Evolutionary conservation across 2,797 vertebrate genomes (phyloP).

Genomic region (Xiphophorus birchmanni): DNA sequence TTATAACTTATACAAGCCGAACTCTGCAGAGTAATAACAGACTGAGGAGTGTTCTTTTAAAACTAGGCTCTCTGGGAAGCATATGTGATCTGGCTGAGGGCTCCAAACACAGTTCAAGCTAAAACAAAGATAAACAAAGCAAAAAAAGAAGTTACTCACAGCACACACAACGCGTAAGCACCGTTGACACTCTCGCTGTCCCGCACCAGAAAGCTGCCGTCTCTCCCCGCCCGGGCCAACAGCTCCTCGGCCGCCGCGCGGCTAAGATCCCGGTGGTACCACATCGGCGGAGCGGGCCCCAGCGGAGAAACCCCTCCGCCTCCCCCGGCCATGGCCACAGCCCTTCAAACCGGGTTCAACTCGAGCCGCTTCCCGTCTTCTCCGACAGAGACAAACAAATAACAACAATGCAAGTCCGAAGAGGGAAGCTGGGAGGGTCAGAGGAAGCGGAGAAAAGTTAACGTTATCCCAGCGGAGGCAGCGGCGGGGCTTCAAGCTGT

Average conservation of each 20-base stretch:
- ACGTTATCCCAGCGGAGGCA: constrained; percentile 6
- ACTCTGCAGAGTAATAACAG: constrained; percentile 16
- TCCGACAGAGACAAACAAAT: constrained; percentile 33
- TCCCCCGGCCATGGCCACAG: constrained; percentile 79
- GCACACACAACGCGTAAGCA: constrained; percentile 91
- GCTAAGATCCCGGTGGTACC: constrained; percentile 96
- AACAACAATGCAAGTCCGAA: constrained; percentile 17
- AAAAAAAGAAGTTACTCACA: constrained; percentile 82
- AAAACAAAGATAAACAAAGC: neutral
- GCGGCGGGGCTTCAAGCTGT: constrained; percentile 9
- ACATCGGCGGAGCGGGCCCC: constrained; percentile 82
- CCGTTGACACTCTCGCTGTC: constrained; percentile 95
- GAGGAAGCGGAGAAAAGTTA: constrained; percentile 11
- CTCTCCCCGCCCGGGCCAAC: constrained; percentile 90
- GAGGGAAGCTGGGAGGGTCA: neutral
- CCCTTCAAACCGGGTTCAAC: constrained; percentile 63
- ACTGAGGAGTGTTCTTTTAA: neutral
- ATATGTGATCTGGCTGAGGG: neutral
- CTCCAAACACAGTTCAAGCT: neutral
- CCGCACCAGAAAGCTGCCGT: constrained; percentile 96
- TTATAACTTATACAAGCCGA: neutral
- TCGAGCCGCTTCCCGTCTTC: constrained; percentile 52
- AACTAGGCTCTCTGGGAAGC: neutral
- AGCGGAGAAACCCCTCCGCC: constrained; percentile 69
- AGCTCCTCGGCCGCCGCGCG: constrained; percentile 94